Percentiles rank a stretch among this genome's conserved stretches.
These are phyloP conservation scores for Polyommatus icarus DNA, from an alignment of 2,888 invertebrate species.

Conservation along the genomic window DNA sequence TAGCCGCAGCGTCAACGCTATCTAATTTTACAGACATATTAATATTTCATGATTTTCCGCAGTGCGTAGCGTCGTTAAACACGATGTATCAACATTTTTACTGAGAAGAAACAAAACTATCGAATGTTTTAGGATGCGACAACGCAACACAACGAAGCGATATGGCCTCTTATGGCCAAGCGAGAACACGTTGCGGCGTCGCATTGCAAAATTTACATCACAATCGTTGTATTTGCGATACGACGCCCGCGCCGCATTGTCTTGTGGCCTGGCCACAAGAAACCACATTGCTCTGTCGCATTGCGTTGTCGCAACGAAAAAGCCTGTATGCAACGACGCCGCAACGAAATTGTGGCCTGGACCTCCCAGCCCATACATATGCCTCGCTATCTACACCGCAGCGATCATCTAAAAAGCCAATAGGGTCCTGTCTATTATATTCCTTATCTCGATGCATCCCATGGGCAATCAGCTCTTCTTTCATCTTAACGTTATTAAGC, in stretches of 20 bases:
- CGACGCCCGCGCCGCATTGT: too few species aligned
- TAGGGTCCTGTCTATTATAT: constrained; percentile 21
- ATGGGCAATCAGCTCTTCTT: constrained; percentile 36
- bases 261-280: too few species aligned
- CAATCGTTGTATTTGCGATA: too few species aligned
- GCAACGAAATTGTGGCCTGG: neutral
- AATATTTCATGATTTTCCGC: neutral
- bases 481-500: constrained; percentile 13
- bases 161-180: too few species aligned
- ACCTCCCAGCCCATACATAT: neutral
- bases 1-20: neutral
- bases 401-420: constrained; percentile 33
- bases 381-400: constrained; percentile 15
- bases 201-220: too few species aligned
- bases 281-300: neutral
- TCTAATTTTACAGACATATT: neutral
- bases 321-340: neutral
- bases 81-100: neutral
- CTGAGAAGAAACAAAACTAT: neutral
- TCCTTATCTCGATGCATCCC: constrained; percentile 37
- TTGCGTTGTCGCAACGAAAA: neutral
- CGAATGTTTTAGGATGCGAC: neutral
- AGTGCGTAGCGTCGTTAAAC: neutral
- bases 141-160: neutral
- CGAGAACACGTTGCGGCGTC: too few species aligned